Base-by-base conservation (phyloP, 2,113 vertebrate genomes). In the Phrynosoma platyrhinos region DNA sequence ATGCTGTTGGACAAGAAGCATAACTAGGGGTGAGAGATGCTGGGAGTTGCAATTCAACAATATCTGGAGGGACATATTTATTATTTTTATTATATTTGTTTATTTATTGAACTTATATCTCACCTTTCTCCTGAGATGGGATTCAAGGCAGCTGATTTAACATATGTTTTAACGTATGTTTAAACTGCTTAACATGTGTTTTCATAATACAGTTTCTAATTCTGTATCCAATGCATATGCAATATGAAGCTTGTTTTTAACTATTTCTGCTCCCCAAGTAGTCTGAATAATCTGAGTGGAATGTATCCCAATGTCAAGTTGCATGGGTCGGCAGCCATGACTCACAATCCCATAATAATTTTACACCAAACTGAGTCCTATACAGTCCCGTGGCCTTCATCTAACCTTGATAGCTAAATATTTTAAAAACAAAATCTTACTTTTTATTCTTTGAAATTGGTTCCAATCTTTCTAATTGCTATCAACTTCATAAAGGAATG, bases 401-500 rank as follows among this genome's bases (percentile, higher is more conserved):
- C 64, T 32, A 32, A 2, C 25, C 13, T 89, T 81, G 40, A 69
- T 82, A 25, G 27, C 90, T 58, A 90, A 79, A 83, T 75, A 62
- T 62, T 18, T 62, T 62, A 55, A 83, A 78, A 52, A 55, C 88
- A 86, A 87, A 90, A 13, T 18, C 79, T 55, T 91, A 23, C 4
- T 88, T 66, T 79, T 86, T 9, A 30, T 23, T 85, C 82, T 90
- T 86, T 68, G 14, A 92, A 92, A 72, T 74, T 78, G 68, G 1
- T 85, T 91, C 93, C 89, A 76, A 80, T 55, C 25, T 76, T 92
- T 92, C 84, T 93, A 96, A 93, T 87, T 93, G 36, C 69, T 14
- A 89, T 83, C 88, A 94, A 80, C 53, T 93, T 91, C 79, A 79
- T 87, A 88, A 95, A 84, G 36, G 13, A 94, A 95, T 93, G 87